Evolutionary conservation across 2,888 invertebrate genomes (phyloP).

Genomic region (Tanypteryx hageni): DNA sequence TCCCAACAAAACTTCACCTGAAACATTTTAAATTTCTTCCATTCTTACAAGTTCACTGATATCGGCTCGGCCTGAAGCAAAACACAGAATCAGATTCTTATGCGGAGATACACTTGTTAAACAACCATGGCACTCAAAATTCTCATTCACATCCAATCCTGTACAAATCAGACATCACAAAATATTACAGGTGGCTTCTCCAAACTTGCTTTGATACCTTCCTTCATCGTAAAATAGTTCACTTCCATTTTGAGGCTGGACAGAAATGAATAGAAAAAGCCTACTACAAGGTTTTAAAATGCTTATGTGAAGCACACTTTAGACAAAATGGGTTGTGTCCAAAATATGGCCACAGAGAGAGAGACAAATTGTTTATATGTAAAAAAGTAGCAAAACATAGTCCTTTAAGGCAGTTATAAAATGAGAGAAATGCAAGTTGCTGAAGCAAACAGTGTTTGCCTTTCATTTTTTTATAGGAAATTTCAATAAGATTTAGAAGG

Average conservation of each 20-base stretch:
- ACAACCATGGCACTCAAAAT: constrained; percentile 35
- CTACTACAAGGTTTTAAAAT: not conserved
- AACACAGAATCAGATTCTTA: constrained; percentile 40
- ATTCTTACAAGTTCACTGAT: constrained; percentile 39
- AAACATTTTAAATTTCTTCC: constrained; percentile 36
- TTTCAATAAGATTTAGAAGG: constrained; percentile 34
- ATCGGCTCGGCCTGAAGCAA: constrained; percentile 17
- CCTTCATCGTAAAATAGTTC: constrained; percentile 39
- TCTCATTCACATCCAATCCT: constrained; percentile 23
- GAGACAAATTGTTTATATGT: constrained; percentile 36
- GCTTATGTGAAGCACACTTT: constrained; percentile 23
- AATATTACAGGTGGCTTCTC: constrained; percentile 25
- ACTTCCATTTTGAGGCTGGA: constrained; percentile 3
- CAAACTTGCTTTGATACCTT: not conserved
- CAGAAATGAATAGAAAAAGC: not conserved
- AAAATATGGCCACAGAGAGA: constrained; percentile 19
- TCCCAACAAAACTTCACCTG: constrained; percentile 38
- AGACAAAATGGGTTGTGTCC: constrained; percentile 45
- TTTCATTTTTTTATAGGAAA: constrained; percentile 41
- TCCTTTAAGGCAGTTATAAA: constrained; percentile 62
- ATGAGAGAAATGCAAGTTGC: constrained; percentile 51
- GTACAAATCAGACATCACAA: constrained; percentile 5
- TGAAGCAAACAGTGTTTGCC: constrained; percentile 48
- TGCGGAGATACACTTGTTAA: constrained; percentile 35
- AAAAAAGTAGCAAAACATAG: constrained; percentile 64